Evolutionary conservation across 2,113 vertebrate species (phyloP), one percentile per base, ranked within the genome.

Genomic region (Spheniscus mendiculus): DNA sequence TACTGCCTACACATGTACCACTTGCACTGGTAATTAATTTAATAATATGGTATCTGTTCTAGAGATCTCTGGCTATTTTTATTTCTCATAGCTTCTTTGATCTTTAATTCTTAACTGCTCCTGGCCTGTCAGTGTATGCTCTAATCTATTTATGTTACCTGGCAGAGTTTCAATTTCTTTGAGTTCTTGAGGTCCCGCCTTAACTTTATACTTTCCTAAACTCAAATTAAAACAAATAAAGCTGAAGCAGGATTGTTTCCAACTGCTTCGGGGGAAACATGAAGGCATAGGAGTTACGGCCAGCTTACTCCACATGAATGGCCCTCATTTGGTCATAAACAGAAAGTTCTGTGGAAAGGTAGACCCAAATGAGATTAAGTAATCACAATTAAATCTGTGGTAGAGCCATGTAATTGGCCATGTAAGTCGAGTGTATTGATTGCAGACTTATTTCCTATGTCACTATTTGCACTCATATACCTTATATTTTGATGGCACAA

Each of bases 151-250:
- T 90, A 61, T 56, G 22, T 79, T 83, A 74, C 19, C 34, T 83
- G 26, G 34, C 53, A 65, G 58, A 85, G 34, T n/a, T 87, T 88
- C 78, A 80, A 40, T 49, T 61, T 53, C 53, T 94, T 61, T 30
- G 8, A 69, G 6, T 81, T 86, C 86, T 72, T 93, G 26, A 90
- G 78, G 69, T 74, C 69, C 23, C 3, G 1, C 15, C 40, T 83
- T 85, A 67, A 30, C 65, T 76, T 85, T 47, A 29, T 72, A 30
- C 9, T 90, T 91, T 80, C 21, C 67, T 69, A 66, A 81, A 56
- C 18, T 55, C 63, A 79, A 87, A 82, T 47, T 87, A 78, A 96
- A 96, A 88, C 23, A 89, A 92, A 73, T 66, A 67, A 87, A 80
- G 5, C 26, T 62, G 67, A 85, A 82, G 7, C 15, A 16, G 13